Evolutionary conservation across 2,888 invertebrate species (phyloP), one percentile per base, ranked within the genome.

Genomic region (Gymnocheta viridis): DNA sequence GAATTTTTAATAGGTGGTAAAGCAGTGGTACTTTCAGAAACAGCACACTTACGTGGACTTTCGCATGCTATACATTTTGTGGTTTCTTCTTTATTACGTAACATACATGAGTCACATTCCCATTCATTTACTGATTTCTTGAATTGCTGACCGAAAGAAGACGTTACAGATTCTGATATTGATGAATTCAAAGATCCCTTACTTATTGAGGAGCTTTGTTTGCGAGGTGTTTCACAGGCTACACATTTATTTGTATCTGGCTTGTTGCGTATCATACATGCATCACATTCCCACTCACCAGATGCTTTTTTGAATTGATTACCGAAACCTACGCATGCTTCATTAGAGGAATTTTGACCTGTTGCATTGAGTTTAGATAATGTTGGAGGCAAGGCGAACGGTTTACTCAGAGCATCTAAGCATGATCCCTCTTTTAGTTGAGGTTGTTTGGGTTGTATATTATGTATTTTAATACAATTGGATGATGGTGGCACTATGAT

Each of bases 261-360:
- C 9, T 93, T 90, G 89, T 96, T 96, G 49, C 93, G 91, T 14
- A 95, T 91, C 91, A 94, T 92, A 88, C 96, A 96, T 22, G 91
- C 92, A 1, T 93, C 91, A 90, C 96, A 96, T 86, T 94, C 94
- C 96, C 96, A 96, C 22, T 93, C 93, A 62, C 93, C 93, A 24
- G 91, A 88, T 1, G 92, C 89, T 41, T 93, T 93, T 51, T 94
- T 94, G 86, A 94, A 94, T 87, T 91, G 90, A 69, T 91, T 90
- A 1, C 90, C 91, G 70, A 90, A 90, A 4, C 27, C 67, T 32
- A 29, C 2, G 0, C 32, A 12, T 12, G 12, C 5, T 27, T 51
- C 54, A 22, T 54, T 66, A 12, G 32, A 32, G 27, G 67, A 77
- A 5, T 14, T 49, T 35, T 66, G 12, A 14, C 47, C 56, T 35